Evolutionary conservation across 1,140 invertebrate genomes (phyloP).

Genomic region (Eumeta japonica): DNA sequence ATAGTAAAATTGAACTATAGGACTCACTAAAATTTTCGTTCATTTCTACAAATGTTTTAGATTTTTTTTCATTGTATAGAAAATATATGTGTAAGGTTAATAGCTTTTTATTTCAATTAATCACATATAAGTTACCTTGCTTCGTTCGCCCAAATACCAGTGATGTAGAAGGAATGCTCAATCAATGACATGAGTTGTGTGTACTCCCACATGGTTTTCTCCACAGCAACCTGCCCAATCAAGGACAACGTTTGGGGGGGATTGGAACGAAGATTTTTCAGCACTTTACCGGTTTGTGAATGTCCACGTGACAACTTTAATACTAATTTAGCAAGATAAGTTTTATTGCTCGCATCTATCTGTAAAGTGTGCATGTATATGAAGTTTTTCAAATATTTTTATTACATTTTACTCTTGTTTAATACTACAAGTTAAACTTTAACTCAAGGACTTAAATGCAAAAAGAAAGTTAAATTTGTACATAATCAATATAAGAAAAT

Average conservation of each 20-base stretch:
- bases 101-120: constrained; percentile 1
- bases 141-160: constrained; percentile 41
- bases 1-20: too few species aligned
- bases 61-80: neutral
- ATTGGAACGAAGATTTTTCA: constrained; percentile 40
- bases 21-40: too few species aligned
- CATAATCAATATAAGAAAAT: too few species aligned
- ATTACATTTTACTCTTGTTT: too few species aligned
- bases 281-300: constrained; percentile 42
- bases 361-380: constrained; percentile 15
- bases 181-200: constrained; percentile 44
- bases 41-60: too few species aligned
- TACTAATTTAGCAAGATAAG: constrained; percentile 43
- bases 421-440: too few species aligned
- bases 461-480: too few species aligned
- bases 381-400: too few species aligned
- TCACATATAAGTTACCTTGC: constrained; percentile 23
- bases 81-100: too few species aligned
- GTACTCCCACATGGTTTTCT: constrained; percentile 53
- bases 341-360: constrained; percentile 54
- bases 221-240: constrained; percentile 42
- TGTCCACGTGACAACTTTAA: constrained; percentile 47
- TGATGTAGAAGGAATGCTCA: constrained; percentile 47
- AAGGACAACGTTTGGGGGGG: constrained; percentile 42
- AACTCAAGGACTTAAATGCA: too few species aligned